These are phyloP conservation scores for Microcebus murinus DNA, from an alignment of 2,113 vertebrate genomes.

Conservation along the genomic window DNA sequence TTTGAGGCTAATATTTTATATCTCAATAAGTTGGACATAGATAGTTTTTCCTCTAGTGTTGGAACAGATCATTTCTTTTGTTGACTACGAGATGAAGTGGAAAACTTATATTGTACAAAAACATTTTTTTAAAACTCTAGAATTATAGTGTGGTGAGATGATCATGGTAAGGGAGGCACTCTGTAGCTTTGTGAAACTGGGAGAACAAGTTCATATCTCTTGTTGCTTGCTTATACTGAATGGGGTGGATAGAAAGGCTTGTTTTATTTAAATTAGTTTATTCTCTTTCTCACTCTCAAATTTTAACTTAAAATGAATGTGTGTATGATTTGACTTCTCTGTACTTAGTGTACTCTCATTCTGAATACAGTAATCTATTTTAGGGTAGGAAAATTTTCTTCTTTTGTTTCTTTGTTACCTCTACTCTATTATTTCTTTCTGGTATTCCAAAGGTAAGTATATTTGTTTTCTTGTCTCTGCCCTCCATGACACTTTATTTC, in stretches of 20 bases:
- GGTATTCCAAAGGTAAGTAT: background rate
- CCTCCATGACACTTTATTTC: background rate
- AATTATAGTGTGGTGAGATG: background rate
- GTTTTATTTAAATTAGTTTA: background rate
- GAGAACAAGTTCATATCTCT: background rate
- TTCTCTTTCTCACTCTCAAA: background rate
- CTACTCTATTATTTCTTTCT: background rate
- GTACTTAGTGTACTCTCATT: constrained; percentile 15
- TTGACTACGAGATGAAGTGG: background rate
- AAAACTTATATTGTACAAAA: background rate
- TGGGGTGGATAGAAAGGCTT: background rate
- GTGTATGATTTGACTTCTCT: background rate
- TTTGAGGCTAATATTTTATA: background rate
- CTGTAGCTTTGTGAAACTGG: background rate
- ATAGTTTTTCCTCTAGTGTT: background rate
- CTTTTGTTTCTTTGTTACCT: background rate
- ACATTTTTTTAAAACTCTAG: background rate
- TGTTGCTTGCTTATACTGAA: background rate
- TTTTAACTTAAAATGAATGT: constrained; percentile 24
- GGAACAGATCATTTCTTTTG: background rate
- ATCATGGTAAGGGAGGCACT: background rate
- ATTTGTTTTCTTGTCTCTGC: background rate
- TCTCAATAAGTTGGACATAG: background rate
- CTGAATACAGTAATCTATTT: background rate
- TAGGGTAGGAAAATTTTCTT: background rate